phyloP scores from a whole-genome alignment of 2,113 vertebrate species.

The Canis aureus region DNA sequence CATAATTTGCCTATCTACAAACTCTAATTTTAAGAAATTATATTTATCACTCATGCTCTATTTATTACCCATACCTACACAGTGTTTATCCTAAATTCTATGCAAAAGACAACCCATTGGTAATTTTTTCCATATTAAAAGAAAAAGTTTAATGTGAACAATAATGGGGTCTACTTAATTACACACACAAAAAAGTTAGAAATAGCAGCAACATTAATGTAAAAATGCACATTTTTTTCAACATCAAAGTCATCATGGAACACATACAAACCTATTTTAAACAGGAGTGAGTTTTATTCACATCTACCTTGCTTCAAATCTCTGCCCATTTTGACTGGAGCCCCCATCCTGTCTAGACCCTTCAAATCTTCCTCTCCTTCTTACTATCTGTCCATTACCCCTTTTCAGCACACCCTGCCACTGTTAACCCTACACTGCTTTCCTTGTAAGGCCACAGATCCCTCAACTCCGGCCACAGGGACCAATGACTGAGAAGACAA shows the following conservation, averaged over 20 bases:
- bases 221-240: not conserved
- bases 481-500: not conserved
- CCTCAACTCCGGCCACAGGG: not conserved
- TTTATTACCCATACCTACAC: not conserved
- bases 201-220: not conserved
- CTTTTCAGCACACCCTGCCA: not conserved
- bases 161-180: not conserved
- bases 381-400: not conserved
- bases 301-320: not conserved
- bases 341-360: not conserved
- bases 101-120: not conserved
- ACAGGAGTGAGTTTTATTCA: not conserved
- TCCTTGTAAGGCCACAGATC: not conserved
- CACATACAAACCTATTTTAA: not conserved
- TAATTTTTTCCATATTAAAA: conserved; percentile 1
- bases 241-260: not conserved
- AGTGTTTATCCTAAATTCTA: conserved; percentile 2
- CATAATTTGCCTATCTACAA: conserved; percentile 3
- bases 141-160: not conserved
- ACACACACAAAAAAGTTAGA: not conserved
- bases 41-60: conserved; percentile 19
- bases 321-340: not conserved
- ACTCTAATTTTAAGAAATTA: conserved; percentile 35
- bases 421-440: not conserved
- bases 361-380: not conserved